Evolutionary conservation across 1,140 invertebrate genomes (phyloP).

Genomic region (Cylas formicarius): DNA sequence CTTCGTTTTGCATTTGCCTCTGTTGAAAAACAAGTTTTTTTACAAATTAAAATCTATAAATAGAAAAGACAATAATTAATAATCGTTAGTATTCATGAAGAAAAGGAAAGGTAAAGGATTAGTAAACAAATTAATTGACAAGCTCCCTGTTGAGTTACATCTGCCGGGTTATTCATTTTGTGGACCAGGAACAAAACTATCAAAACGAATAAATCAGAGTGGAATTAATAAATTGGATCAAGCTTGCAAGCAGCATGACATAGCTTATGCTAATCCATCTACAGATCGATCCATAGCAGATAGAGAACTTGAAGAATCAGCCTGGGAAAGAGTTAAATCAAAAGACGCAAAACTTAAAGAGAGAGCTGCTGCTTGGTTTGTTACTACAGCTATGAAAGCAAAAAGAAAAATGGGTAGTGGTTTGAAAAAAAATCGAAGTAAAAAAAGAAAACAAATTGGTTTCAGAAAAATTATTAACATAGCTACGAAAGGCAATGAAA

Average conservation of each 20-base stretch:
- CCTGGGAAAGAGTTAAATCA: slow-evolving; percentile 38
- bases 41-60: too few species aligned
- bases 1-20: too few species aligned
- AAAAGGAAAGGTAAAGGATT: neutral
- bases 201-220: slow-evolving; percentile 38
- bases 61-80: too few species aligned
- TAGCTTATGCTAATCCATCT: too few species aligned
- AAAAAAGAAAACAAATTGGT: slow-evolving; percentile 8
- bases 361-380: slow-evolving; percentile 30
- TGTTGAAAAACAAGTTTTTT: too few species aligned
- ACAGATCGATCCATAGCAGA: slow-evolving; percentile 39
- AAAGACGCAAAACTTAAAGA: slow-evolving; percentile 35
- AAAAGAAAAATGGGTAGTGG: slow-evolving; percentile 36
- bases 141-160: slow-evolving; percentile 43
- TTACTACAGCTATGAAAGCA: slow-evolving; percentile 35
- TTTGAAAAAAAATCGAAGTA: slow-evolving; percentile 15
- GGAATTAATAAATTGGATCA: slow-evolving; percentile 43
- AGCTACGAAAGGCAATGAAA: neutral
- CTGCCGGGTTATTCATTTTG: slow-evolving; percentile 45
- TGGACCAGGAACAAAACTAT: slow-evolving; percentile 45
- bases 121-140: slow-evolving; percentile 34
- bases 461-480: slow-evolving; percentile 5
- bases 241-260: slow-evolving; percentile 44
- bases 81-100: too few species aligned
- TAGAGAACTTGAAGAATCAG: slow-evolving; percentile 35